These are phyloP conservation scores for Parotia lawesii DNA, from an alignment of 2,113 vertebrate species.

Conservation along the genomic window DNA sequence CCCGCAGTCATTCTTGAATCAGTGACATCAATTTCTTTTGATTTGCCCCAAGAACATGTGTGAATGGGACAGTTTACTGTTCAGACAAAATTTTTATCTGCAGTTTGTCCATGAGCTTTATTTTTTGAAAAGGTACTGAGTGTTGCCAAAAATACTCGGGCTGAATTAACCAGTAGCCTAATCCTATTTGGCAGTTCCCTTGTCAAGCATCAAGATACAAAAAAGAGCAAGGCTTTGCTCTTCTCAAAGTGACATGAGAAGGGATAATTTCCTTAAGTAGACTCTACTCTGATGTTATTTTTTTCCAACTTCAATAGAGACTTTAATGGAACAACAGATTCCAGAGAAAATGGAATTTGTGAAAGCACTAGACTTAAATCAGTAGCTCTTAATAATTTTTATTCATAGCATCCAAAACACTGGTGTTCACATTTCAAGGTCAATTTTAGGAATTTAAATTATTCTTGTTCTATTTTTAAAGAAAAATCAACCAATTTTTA, in stretches of 20 bases:
- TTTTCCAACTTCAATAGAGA: not conserved
- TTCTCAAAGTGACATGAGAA: not conserved
- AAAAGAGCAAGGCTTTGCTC: not conserved
- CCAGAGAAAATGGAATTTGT: not conserved
- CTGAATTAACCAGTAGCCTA: not conserved
- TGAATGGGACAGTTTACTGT: not conserved
- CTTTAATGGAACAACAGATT: not conserved
- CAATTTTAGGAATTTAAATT: not conserved
- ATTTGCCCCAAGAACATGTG: not conserved
- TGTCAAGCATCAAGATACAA: not conserved
- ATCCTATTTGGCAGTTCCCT: not conserved
- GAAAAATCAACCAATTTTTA: not conserved
- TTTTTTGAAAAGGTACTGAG: not conserved
- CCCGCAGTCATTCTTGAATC: not conserved
- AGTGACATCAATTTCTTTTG: not conserved
- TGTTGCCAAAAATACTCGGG: not conserved
- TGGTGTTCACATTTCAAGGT: not conserved
- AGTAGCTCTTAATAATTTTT: not conserved
- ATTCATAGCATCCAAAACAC: not conserved
- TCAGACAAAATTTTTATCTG: not conserved
- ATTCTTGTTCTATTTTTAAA: not conserved
- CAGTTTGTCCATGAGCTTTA: not conserved
- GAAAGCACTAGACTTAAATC: not conserved
- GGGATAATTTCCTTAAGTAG: not conserved
- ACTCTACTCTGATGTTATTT: not conserved